Evolutionary conservation across 2,797 vertebrate species (phyloP).

Genomic region (Pyrocephalus nanus): DNA sequence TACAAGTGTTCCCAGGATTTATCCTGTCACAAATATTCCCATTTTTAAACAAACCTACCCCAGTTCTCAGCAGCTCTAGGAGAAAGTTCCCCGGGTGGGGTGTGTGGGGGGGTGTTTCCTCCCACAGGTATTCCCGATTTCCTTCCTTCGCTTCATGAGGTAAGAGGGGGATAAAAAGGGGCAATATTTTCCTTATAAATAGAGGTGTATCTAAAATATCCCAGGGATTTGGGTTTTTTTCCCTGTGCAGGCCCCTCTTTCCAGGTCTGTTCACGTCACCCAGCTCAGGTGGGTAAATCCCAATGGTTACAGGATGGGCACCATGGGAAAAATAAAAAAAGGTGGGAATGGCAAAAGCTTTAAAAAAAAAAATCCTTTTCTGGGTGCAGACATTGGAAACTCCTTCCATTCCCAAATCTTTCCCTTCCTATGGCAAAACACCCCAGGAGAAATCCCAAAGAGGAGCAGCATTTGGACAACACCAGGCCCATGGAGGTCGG

Average conservation of each 20-base stretch:
- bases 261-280: background rate
- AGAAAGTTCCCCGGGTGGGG: background rate
- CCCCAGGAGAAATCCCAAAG: background rate
- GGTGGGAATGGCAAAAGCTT: background rate
- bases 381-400: background rate
- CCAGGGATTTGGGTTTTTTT: background rate
- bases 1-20: background rate
- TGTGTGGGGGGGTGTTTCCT: background rate
- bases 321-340: background rate
- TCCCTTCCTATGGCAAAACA: background rate
- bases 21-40: background rate
- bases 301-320: rapidly evolving
- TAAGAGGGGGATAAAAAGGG: background rate
- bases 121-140: background rate
- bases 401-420: background rate
- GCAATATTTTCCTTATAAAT: background rate
- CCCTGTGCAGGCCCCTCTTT: background rate
- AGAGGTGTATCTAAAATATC: background rate
- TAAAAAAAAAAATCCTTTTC: background rate
- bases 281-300: rapidly evolving
- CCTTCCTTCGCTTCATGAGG: background rate
- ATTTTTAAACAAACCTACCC: background rate
- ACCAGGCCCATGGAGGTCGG: background rate
- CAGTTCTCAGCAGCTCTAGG: background rate
- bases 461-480: background rate